Base-by-base conservation (phyloP, 2,888 invertebrate species). In the Branchipolynoe longqiensis region DNA sequence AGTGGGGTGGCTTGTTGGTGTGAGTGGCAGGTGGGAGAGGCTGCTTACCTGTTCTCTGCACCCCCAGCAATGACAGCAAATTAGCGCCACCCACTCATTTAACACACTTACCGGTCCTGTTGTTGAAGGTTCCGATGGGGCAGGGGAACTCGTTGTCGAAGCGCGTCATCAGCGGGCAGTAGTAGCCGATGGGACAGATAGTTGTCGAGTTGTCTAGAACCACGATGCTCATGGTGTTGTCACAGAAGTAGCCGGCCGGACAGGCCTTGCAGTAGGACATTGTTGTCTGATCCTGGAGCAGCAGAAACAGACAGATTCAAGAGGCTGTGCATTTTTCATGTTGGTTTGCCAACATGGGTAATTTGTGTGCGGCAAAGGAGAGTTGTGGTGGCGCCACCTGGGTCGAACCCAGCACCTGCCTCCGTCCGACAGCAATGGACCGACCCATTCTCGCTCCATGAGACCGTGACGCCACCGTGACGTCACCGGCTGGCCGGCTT, bases 211-310 rank as follows among this genome's bases (percentile, higher is more conserved):
- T 90, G 88, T 92, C 91, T 54, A 93, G 90, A 25, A 91, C 87
- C 6, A 92, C 92, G 59, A 92, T 92, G 38, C 86, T 85, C 88
- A 91, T 88, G 12, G 92, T 92, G 89, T 93, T 93, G 88, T 93
- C 92, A 89, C 93, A 93, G 90, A 91, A 92, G 86, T 93, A 92
- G 14, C 93, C 92, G 0, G 91, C 89, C 4, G 92, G 92, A 87
- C 93, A 93, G 0, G 86, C 84, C 54, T 91, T 91, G 88, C 93
- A 93, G 22, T 85, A 83, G 3, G 88, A 87, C 86, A 91, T 91
- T 4, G 91, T 91, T 33, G 87, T 87, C 82, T 89, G 86, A 48
- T 91, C 91, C 86, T n/a, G n/a, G n/a, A n/a, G n/a, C n/a, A n/a
- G n/a, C n/a, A n/a, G n/a, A n/a, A n/a, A n/a, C n/a, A n/a, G 86